A percentile compares a stretch with the other conserved stretches of the same genome.
Conservation (phyloP, 2,113 vertebrate species). For the Ranitomeya variabilis region DNA sequence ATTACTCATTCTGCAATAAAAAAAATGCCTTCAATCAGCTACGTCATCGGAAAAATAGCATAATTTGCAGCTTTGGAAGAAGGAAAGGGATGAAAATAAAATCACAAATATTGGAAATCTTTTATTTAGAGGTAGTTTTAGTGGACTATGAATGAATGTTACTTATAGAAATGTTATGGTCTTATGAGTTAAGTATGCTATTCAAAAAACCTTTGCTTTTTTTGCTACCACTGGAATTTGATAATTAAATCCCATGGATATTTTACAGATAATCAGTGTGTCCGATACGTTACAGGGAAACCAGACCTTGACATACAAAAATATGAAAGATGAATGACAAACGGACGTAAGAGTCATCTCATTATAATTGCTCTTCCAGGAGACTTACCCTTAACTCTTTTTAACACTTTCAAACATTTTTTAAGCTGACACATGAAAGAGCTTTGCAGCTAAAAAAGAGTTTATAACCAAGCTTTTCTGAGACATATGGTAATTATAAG, state of each 20-base stretch:
- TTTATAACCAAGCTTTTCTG: constrained; percentile 2
- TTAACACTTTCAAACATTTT: constrained; percentile 41
- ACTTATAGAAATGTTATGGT: too few species aligned
- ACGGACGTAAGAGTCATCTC: constrained; percentile 15
- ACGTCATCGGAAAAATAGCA: too few species aligned
- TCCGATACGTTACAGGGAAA: constrained; percentile 14
- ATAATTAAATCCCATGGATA: constrained; percentile 12
- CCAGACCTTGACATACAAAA: constrained; percentile 40
- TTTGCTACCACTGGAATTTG: not conserved
- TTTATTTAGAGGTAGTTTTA: too few species aligned
- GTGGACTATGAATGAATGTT: too few species aligned
- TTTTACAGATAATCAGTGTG: not conserved
- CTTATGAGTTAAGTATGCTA: too few species aligned
- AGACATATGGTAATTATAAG: constrained; percentile 28
- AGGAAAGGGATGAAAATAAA: too few species aligned
- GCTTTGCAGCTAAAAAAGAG: constrained; percentile 15
- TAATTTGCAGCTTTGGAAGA: too few species aligned
- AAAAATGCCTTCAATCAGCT: too few species aligned
- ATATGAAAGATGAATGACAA: constrained; percentile 24
- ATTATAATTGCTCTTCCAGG: constrained; percentile 13
- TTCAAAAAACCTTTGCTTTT: not conserved
- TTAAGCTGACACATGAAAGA: constrained; percentile 30
- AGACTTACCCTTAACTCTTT: constrained; percentile 28
- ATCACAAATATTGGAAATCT: too few species aligned
- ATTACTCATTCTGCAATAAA: too few species aligned